phyloP scores from a whole-genome alignment of 2,113 vertebrate species.

The Turnix velox region DNA sequence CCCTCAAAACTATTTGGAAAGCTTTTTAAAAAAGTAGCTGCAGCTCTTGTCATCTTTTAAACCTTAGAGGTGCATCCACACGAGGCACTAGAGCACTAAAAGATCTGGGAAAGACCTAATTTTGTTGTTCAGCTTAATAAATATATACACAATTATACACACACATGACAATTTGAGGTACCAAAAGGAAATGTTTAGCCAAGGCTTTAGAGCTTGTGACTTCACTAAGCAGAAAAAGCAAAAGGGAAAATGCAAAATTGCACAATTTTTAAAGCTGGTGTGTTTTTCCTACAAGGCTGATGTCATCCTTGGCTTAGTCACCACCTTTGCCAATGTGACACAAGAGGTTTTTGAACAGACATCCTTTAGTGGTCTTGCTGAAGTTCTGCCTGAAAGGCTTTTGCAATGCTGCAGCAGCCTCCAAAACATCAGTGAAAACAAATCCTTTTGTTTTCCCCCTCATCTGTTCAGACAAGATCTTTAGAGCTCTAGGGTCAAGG shows the following conservation, averaged over 20 bases:
- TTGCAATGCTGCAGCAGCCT: neutral
- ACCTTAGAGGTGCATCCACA: rapidly evolving
- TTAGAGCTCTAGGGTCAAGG: neutral
- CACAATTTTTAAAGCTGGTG: neutral
- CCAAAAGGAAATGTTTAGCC: neutral
- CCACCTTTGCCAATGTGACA: neutral
- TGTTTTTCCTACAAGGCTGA: neutral
- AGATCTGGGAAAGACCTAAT: neutral
- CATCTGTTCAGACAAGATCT: neutral
- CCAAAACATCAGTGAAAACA: neutral
- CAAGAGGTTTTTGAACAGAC: neutral
- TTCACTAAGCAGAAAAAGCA: neutral
- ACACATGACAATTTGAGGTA: neutral
- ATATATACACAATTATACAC: neutral
- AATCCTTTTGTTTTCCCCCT: neutral
- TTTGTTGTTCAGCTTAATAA: rapidly evolving
- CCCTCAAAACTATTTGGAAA: neutral
- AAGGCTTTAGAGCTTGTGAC: neutral
- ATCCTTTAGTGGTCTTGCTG: neutral
- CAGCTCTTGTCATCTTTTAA: neutral
- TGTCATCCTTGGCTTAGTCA: neutral
- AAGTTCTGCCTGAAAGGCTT: neutral
- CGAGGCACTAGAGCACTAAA: neutral
- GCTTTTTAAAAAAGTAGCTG: neutral
- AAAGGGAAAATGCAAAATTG: neutral